phyloP scores from a whole-genome alignment of 2,797 vertebrate species.

The Apodemus agrarius region DNA sequence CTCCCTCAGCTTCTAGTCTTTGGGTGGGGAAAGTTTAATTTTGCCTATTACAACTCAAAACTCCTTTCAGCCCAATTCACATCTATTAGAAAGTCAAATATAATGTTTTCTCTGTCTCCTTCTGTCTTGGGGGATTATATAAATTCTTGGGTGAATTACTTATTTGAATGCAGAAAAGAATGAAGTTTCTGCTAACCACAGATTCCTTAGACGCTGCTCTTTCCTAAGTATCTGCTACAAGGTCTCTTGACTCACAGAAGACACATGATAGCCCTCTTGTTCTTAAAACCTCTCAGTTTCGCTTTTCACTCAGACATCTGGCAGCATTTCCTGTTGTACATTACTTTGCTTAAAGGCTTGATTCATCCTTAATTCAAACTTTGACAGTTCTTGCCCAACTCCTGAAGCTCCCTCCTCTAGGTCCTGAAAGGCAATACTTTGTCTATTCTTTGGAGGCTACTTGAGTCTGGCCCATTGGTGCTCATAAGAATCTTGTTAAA shows the following conservation, averaged over 20 bases:
- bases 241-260: background rate
- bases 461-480: background rate
- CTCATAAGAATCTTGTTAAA: constrained; percentile 36
- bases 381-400: background rate
- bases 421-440: background rate
- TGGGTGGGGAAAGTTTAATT: background rate
- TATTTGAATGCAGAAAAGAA: background rate
- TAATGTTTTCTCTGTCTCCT: background rate
- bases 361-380: background rate
- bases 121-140: background rate
- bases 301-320: background rate
- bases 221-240: background rate
- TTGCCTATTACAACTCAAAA: background rate
- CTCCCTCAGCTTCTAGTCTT: background rate
- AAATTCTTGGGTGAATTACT: background rate
- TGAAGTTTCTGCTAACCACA: background rate
- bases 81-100: background rate
- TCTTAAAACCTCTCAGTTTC: background rate
- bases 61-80: background rate
- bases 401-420: background rate
- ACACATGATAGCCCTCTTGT: background rate
- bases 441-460: background rate
- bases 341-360: background rate
- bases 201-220: fast-evolving
- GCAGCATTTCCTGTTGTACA: background rate